A percentile compares a stretch with the other conserved stretches of the same genome.
Evolutionary conservation across 1,140 invertebrate genomes (phyloP).

Genomic region (Dreissena polymorpha): DNA sequence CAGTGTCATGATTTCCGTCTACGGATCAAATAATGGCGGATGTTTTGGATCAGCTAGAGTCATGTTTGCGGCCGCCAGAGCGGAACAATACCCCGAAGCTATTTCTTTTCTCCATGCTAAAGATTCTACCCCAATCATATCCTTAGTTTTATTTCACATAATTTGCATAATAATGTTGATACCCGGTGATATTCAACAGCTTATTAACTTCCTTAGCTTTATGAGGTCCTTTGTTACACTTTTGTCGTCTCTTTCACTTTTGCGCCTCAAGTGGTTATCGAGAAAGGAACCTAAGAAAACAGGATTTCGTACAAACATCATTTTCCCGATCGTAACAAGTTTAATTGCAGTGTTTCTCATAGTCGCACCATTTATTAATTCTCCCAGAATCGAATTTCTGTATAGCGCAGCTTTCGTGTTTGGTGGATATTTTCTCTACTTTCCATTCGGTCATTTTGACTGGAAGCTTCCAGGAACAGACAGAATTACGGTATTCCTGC

Average conservation of each 20-base stretch:
- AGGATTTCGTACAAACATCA: conserved; percentile 1
- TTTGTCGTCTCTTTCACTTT: conserved; percentile 16
- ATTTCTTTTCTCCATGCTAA: conserved; percentile 31
- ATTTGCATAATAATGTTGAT: conserved; percentile 20
- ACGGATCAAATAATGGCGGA: conserved; percentile 26
- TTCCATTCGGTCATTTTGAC: conserved; percentile 14
- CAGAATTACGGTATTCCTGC: conserved; percentile 8
- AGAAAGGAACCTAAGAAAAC: neutral
- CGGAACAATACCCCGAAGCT: conserved; percentile 41
- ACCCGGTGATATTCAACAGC: conserved; percentile 2
- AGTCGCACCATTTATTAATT: conserved; percentile 22
- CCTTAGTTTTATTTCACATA: conserved; percentile 20
- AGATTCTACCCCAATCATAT: conserved; percentile 23
- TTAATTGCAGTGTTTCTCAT: conserved; percentile 11
- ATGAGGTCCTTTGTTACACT: conserved; percentile 1
- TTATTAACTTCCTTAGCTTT: conserved; percentile 43
- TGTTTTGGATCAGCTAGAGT: conserved; percentile 16
- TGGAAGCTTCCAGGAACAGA: conserved; percentile 9
- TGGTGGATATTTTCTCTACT: conserved; percentile 8
- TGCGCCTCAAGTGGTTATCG: neutral
- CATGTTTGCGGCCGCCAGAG: conserved; percentile 38
- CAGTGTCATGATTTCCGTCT: conserved; percentile 31
- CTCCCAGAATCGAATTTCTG: conserved; percentile 41
- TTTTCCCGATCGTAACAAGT: conserved; percentile 11
- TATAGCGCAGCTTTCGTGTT: conserved; percentile 15